phyloP scores from a whole-genome alignment of 2,888 invertebrate genomes.

The Amphipoea lucens region DNA sequence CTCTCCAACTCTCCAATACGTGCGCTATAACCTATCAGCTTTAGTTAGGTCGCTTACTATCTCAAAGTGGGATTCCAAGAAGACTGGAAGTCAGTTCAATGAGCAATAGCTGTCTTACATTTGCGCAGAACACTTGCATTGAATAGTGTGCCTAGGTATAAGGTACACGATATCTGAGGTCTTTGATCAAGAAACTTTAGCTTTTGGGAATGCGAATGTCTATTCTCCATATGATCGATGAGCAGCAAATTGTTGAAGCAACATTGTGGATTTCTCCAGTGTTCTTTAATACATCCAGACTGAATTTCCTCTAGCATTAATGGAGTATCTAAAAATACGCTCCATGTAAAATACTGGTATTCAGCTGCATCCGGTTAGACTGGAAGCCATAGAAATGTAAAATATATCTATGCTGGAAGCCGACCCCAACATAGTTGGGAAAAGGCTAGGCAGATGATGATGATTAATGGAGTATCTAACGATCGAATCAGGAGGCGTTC shows the following conservation, averaged over 20 bases:
- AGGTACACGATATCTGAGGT: background rate
- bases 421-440: too few species aligned
- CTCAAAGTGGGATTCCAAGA: conserved; percentile 16
- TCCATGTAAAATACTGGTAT: too few species aligned
- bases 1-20: conserved; percentile 1
- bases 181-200: conserved; percentile 19
- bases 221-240: background rate
- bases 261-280: background rate
- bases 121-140: background rate
- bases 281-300: background rate
- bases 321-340: too few species aligned
- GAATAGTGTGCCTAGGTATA: background rate
- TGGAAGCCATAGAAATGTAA: too few species aligned
- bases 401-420: too few species aligned
- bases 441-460: too few species aligned
- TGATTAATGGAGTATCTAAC: too few species aligned
- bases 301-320: too few species aligned
- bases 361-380: too few species aligned
- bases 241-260: background rate
- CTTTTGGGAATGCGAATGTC: background rate
- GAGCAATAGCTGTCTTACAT: background rate
- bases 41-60: background rate
- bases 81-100: conserved; percentile 9
- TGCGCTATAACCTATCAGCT: background rate
- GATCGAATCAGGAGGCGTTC: too few species aligned